Percentiles rank a stretch among this genome's conserved stretches.
Conservation (phyloP, 2,888 invertebrate genomes). For the Luperina testacea region DNA sequence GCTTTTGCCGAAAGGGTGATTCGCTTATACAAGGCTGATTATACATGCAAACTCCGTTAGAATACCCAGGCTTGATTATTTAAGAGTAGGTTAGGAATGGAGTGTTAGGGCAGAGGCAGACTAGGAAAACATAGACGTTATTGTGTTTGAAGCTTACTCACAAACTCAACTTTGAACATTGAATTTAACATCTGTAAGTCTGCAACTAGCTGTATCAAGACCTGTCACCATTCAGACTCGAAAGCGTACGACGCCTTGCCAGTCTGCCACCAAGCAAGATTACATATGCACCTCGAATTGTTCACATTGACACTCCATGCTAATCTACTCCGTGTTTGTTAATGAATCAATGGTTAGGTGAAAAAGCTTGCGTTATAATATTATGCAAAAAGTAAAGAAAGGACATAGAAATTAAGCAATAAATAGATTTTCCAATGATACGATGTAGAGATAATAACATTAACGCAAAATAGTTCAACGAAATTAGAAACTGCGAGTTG, state of each 20-base stretch:
- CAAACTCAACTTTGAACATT: not conserved
- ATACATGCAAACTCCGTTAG: slow-evolving; percentile 47
- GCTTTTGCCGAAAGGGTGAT: slow-evolving; percentile 66
- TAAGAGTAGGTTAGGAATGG: slow-evolving; percentile 37
- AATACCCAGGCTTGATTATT: slow-evolving; percentile 18
- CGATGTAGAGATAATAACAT: slow-evolving; percentile 15
- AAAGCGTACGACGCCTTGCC: not conserved
- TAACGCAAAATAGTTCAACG: slow-evolving; percentile 32
- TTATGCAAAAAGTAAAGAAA: slow-evolving; percentile 4
- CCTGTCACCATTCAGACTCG: not conserved
- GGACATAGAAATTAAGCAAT: slow-evolving; percentile 41
- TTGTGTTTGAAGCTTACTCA: not conserved
- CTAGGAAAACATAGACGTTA: not conserved
- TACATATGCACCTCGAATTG: not conserved
- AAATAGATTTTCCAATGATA: slow-evolving; percentile 42
- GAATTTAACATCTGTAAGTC: too few relatives aligned
- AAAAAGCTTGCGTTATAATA: slow-evolving; percentile 32
- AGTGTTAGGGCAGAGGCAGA: slow-evolving; percentile 13
- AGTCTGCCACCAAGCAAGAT: too few relatives aligned
- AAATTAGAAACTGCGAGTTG: slow-evolving; percentile 35
- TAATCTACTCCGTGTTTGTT: slow-evolving; percentile 19
- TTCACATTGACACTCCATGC: slow-evolving; percentile 23
- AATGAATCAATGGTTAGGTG: slow-evolving; percentile 5
- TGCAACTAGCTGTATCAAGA: not conserved
- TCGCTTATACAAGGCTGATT: slow-evolving; percentile 63